Conservation (phyloP, 2,113 vertebrate genomes). For the Percopsis transmontana region DNA sequence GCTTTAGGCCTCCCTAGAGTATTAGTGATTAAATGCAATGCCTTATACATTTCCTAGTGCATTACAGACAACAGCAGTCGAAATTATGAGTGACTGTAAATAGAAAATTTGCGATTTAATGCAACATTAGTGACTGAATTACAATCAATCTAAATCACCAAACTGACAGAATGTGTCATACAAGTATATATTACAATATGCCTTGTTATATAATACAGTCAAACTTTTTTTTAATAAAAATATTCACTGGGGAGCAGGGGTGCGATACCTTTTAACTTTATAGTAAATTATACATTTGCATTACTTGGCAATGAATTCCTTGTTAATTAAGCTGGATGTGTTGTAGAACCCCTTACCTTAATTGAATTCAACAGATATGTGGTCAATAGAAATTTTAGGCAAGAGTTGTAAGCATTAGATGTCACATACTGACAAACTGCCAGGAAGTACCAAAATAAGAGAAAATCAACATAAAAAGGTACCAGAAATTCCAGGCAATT, state of each 20-base stretch:
- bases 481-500: slow-evolving; percentile 52
- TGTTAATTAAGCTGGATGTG: slow-evolving; percentile 69
- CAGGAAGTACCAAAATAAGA: slow-evolving; percentile 56
- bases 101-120: slow-evolving; percentile 94
- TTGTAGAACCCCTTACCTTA: slow-evolving; percentile 44
- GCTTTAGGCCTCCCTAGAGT: too few relatives aligned
- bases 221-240: slow-evolving; percentile 84
- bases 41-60: background rate
- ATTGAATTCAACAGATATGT: slow-evolving; percentile 30
- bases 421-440: slow-evolving; percentile 28
- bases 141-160: slow-evolving; percentile 88
- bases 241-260: slow-evolving; percentile 80
- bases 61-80: background rate
- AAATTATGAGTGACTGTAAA: slow-evolving; percentile 73
- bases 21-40: background rate
- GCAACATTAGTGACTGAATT: slow-evolving; percentile 89
- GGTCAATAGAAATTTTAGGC: slow-evolving; percentile 40
- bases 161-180: slow-evolving; percentile 89
- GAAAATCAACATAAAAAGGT: slow-evolving; percentile 54
- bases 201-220: slow-evolving; percentile 93
- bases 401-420: slow-evolving; percentile 37
- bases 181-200: slow-evolving; percentile 95
- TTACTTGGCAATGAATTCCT: slow-evolving; percentile 62
- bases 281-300: slow-evolving; percentile 82
- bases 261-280: slow-evolving; percentile 60